Conservation (phyloP, 2,113 vertebrate genomes). For the Amazona vittata region DNA sequence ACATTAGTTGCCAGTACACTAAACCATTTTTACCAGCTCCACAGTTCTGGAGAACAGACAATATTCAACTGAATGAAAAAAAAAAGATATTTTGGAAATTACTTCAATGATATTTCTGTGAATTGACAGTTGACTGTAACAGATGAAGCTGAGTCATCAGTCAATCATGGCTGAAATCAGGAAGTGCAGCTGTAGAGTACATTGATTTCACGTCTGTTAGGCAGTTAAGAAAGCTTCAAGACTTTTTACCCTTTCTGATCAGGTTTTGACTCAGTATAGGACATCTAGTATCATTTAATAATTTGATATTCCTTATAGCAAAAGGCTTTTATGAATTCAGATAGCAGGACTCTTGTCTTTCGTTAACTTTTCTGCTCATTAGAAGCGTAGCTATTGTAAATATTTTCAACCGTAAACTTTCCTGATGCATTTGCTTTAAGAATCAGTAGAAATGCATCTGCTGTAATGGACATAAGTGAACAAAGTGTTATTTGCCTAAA, state of each 20-base stretch:
- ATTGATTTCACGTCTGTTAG: neutral
- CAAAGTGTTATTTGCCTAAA: neutral
- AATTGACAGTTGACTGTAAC: neutral
- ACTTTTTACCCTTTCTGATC: neutral
- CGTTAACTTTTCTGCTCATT: neutral
- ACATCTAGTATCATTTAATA: neutral
- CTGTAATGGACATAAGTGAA: neutral
- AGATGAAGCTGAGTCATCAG: constrained; percentile 41
- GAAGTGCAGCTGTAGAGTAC: neutral
- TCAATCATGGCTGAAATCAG: neutral
- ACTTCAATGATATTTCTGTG: constrained; percentile 33
- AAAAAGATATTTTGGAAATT: constrained; percentile 12
- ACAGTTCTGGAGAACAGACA: neutral
- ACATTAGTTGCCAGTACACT: neutral
- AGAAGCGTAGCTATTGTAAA: neutral
- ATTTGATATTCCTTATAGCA: neutral
- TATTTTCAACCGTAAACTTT: neutral
- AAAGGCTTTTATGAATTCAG: neutral
- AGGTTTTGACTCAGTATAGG: neutral
- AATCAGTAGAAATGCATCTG: neutral
- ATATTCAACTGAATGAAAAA: neutral
- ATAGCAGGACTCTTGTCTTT: neutral
- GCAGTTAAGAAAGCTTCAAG: neutral
- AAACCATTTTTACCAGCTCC: neutral
- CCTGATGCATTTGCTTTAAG: neutral